phyloP scores from a whole-genome alignment of 2,797 vertebrate species.

The Enteromius viviparus region DNA sequence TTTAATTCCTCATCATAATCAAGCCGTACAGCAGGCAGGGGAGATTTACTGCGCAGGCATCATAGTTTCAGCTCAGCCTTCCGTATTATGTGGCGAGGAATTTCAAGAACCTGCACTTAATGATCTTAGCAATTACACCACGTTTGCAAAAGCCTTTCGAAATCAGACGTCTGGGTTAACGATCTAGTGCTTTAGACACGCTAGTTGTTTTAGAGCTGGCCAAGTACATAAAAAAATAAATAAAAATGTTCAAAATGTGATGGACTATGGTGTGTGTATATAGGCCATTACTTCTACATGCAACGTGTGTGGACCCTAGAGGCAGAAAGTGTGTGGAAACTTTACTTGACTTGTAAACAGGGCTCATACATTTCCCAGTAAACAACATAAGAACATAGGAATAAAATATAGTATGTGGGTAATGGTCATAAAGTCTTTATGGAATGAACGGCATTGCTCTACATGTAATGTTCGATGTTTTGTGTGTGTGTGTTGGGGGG shows the following conservation, averaged over 20 bases:
- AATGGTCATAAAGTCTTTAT: constrained; percentile 45
- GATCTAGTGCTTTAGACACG: constrained; percentile 4
- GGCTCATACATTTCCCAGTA: constrained; percentile 37
- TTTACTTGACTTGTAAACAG: constrained; percentile 51
- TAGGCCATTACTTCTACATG: constrained; percentile 7
- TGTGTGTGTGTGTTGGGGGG: not conserved
- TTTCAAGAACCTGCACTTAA: constrained; percentile 42
- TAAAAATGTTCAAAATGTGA: not conserved
- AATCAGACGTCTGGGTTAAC: constrained; percentile 34
- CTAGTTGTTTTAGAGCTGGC: constrained; percentile 15
- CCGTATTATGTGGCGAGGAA: constrained; percentile 29
- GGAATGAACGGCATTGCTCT: constrained; percentile 29
- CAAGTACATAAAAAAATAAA: constrained; percentile 11
- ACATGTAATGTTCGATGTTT: constrained; percentile 15
- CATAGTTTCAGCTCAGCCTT: constrained; percentile 25
- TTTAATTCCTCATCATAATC: constrained; percentile 55
- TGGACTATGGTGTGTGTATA: not conserved
- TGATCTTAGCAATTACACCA: constrained; percentile 35
- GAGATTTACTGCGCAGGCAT: constrained; percentile 28
- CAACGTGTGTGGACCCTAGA: constrained; percentile 8
- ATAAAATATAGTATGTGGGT: constrained; percentile 48
- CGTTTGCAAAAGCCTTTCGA: constrained; percentile 22
- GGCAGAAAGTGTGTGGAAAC: constrained; percentile 46
- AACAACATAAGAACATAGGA: constrained; percentile 41
- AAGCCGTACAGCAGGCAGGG: constrained; percentile 36